Conservation (phyloP, 2,113 vertebrate genomes). For the Malaclemys terrapin region DNA sequence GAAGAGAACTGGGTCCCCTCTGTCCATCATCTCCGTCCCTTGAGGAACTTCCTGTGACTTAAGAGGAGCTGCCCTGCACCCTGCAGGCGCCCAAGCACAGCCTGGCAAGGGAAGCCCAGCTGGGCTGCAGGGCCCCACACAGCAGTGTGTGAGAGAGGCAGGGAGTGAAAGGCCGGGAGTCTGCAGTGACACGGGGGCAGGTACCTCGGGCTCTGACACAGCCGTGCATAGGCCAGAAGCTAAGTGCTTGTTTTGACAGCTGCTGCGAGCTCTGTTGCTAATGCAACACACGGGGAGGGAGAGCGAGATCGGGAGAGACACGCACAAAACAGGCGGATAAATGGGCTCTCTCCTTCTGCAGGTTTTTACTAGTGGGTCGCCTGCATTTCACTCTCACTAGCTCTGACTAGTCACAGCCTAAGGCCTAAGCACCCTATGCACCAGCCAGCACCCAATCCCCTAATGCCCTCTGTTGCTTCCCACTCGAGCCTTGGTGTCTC, state of each 20-base stretch:
- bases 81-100: neutral
- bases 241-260: neutral
- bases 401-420: neutral
- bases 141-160: neutral
- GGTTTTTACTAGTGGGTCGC: neutral
- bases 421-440: neutral
- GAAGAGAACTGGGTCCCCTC: neutral
- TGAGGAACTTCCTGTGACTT: neutral
- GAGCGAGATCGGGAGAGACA: neutral
- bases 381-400: neutral
- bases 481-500: neutral
- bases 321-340: rapidly evolving
- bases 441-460: neutral
- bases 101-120: neutral
- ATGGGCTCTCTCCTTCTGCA: rapidly evolving
- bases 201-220: neutral
- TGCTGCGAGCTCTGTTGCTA: neutral
- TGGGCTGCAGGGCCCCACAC: neutral
- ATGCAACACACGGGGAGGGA: neutral
- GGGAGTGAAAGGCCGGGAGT: neutral
- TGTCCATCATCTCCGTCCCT: neutral
- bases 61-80: neutral
- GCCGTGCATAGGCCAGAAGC: neutral
- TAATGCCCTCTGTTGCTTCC: neutral
- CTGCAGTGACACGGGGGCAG: neutral